Evolutionary conservation across 2,888 invertebrate species (phyloP).

Genomic region (Unio pictorum): DNA sequence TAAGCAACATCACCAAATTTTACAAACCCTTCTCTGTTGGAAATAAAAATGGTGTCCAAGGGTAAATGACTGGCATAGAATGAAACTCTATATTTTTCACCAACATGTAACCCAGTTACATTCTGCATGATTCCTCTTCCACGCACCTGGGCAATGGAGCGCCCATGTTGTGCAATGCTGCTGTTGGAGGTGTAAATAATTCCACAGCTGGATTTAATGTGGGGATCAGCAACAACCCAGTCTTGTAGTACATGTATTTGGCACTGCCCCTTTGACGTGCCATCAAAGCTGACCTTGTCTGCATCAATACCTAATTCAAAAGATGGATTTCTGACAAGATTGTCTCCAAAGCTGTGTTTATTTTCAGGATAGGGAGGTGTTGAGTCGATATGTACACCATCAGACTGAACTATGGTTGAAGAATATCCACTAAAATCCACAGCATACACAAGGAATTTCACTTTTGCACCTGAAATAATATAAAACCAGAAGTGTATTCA

Average conservation of each 20-base stretch:
- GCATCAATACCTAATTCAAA: slow-evolving; percentile 11
- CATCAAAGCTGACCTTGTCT: not conserved
- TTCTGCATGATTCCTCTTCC: slow-evolving; percentile 9
- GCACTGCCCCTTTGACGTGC: not conserved
- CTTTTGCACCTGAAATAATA: slow-evolving; percentile 4
- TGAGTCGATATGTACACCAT: slow-evolving; percentile 20
- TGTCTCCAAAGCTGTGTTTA: slow-evolving; percentile 5
- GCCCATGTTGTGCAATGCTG: slow-evolving; percentile 4
- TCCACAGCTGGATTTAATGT: not conserved
- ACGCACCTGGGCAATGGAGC: slow-evolving; percentile 2
- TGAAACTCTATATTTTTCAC: slow-evolving; percentile 5
- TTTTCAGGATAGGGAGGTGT: slow-evolving; percentile 14
- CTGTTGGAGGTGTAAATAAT: not conserved
- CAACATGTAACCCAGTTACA: not conserved
- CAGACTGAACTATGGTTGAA: slow-evolving; percentile 16
- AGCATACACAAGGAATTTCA: slow-evolving; percentile 14
- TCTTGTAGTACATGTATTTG: not conserved
- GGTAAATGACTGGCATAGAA: slow-evolving; percentile 21
- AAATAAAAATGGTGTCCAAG: slow-evolving; percentile 5
- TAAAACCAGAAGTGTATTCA: no score
- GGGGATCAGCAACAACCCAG: not conserved
- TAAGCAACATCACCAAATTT: slow-evolving; percentile 11
- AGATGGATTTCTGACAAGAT: slow-evolving; percentile 14
- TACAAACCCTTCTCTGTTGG: slow-evolving; percentile 14
- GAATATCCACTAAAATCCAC: slow-evolving; percentile 16